Base-by-base conservation (phyloP, 37 sponge, comb jelly and placozoan genomes). In the Spongia lamella region DNA sequence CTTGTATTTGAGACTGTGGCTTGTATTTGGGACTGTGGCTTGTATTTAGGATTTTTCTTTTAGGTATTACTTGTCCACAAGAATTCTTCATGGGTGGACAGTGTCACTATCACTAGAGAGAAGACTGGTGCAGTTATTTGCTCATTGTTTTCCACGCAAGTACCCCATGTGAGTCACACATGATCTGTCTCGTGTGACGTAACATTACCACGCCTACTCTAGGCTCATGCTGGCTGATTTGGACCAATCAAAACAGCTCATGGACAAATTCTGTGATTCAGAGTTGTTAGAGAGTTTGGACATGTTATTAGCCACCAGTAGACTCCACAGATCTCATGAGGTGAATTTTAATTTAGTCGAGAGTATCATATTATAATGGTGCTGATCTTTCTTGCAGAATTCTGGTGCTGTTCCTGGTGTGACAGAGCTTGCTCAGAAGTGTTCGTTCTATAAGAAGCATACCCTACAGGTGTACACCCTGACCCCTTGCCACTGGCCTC, bases 151-250 rank as follows among this genome's bases (percentile, higher is more conserved):
- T 65, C 81, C 82, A 20, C 78, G 71, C 67, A 76, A 88, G 67
- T 72, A 77, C 36, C 89, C 89, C 17, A 61, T 65, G 74, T 83
- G 61, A 83, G 83, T 63, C 3, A 2, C 19, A 19, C 25, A 30
- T 65, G 62, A 3, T 33, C 38, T 9, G 26, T 22, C 37, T 2
- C 5, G 24, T 24, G 2, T 13, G 19, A 3, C 26, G 22, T 11
- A 7, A 13, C 19, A 11, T 15, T 32, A 34, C 68, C 17, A 13
- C 17, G 7, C 17, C 68, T 66, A 4, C 19, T 21, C 21, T 49
- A 85, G 86, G 55, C 65, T 73, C n/a, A 80, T 89, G 90, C 40
- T 89, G 77, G 47, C 65, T 29, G 90, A 89, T 80, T 24, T 89
- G 52, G 85, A 83, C 1, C 62, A 79, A 56, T 70, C 73, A 24